phyloP scores from a whole-genome alignment of 2,797 vertebrate species.

The Tokudaia tokunoshimensis region DNA sequence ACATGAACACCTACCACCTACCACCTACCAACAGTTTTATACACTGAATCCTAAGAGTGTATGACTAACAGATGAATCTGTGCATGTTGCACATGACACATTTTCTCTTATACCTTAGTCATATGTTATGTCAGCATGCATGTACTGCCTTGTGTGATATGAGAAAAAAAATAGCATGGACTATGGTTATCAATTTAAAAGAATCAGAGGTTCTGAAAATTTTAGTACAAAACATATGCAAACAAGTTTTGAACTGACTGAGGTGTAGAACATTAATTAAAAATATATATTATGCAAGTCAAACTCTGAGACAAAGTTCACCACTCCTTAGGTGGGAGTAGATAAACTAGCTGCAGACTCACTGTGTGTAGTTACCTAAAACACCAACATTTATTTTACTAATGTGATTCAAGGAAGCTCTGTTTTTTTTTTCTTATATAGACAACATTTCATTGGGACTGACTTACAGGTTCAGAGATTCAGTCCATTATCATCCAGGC shows the following conservation, averaged over 20 bases:
- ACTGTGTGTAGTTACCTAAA: neutral
- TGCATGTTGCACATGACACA: neutral
- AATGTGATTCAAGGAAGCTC: constrained; percentile 37
- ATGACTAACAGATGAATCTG: neutral
- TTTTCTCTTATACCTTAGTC: neutral
- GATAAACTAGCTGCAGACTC: neutral
- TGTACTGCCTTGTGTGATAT: neutral
- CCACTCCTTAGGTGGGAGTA: neutral
- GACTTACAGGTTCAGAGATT: too few relatives aligned
- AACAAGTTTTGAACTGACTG: neutral
- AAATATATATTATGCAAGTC: neutral
- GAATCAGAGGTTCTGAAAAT: constrained; percentile 41
- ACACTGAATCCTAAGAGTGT: neutral
- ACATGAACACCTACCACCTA: neutral
- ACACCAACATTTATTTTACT: neutral
- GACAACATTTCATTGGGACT: too few relatives aligned
- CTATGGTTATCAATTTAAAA: neutral
- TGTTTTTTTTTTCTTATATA: too few relatives aligned
- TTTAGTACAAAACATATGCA: constrained; percentile 33
- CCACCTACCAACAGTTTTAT: neutral
- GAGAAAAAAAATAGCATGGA: neutral
- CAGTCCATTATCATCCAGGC: too few relatives aligned
- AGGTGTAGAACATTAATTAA: neutral
- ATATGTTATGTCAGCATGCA: neutral
- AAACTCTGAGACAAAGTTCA: constrained; percentile 32